Evolutionary conservation across 2,888 invertebrate genomes (phyloP), one percentile per base, ranked within the genome.

Genomic region (Eledona agricola): DNA sequence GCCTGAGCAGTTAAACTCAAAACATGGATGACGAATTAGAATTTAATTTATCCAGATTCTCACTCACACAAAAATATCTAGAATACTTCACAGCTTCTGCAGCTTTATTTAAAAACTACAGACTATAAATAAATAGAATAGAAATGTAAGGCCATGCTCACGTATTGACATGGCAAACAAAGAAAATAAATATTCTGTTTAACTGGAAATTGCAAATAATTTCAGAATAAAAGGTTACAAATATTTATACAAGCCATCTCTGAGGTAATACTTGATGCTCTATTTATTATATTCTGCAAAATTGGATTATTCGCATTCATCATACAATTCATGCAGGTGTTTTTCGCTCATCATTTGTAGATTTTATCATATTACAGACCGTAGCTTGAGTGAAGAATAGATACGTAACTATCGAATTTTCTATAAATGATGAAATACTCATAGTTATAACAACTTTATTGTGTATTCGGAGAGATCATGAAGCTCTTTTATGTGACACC

Each of bases 381-480:
- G 15, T 42, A 10, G 31, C 42, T 15, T 29, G 29, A 15, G 6
- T 9, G 9, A 42, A n/a, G n/a, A 29, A 42, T 42, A 22, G 29
- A 29, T 42, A 28, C 29, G 19, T 40, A 40, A 17, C 10, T 40
- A 42, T 42, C 13, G 42, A 29, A 12, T 31, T 42, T 29, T 20
- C 29, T 42, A 42, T 42, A 42, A 42, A 42, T 29, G 20, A 31
- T 29, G 29, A 29, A 29, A 42, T 42, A n/a, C n/a, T n/a, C n/a
- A n/a, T n/a, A 31, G 42, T 37, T 42, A 38, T 38, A 29, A 42
- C 29, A 42, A 29, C 15, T 42, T 29, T 42, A 42, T 23, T 17
- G 29, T 11, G 12, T 12, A 15, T 42, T 37, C 16, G 16, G 3
- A 22, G 29, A 12, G 20, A 29, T 42, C 42, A 42, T 42, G 42